Conservation (phyloP, 2,888 invertebrate species). For the Trachelus stipa region DNA sequence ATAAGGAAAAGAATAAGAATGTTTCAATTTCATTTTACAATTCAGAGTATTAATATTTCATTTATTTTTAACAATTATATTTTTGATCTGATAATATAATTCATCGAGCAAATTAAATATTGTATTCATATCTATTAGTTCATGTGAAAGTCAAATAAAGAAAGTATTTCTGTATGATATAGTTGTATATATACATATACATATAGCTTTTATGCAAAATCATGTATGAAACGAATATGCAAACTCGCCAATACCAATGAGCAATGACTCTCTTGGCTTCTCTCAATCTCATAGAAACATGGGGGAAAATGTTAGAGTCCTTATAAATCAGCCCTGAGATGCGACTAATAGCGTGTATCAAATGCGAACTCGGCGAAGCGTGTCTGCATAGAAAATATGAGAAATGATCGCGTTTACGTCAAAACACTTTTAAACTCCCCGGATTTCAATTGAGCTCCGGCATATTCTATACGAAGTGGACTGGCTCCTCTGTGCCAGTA, state of each 20-base stretch:
- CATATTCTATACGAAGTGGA: constrained; percentile 41
- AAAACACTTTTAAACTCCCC: constrained; percentile 60
- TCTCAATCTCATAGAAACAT: background rate
- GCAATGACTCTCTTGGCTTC: background rate
- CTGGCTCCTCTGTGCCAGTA: background rate
- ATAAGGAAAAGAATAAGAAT: background rate
- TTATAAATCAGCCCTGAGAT: constrained; percentile 54
- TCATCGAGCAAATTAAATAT: background rate
- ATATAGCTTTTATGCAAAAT: background rate
- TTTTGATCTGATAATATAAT: background rate
- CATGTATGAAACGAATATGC: background rate
- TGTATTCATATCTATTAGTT: background rate
- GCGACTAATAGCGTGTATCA: constrained; percentile 60
- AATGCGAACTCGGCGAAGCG: constrained; percentile 55
- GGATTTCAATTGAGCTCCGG: constrained; percentile 48
- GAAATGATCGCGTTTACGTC: constrained; percentile 60
- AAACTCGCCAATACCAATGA: background rate
- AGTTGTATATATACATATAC: background rate
- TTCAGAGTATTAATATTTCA: background rate
- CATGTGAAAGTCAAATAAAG: background rate
- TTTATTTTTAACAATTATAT: background rate
- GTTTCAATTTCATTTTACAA: background rate
- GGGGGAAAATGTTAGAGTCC: constrained; percentile 33
- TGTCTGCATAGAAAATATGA: constrained; percentile 56
- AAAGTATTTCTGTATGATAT: no score